phyloP scores from a whole-genome alignment of 2,113 vertebrate genomes.

The Toxostoma redivivum region DNA sequence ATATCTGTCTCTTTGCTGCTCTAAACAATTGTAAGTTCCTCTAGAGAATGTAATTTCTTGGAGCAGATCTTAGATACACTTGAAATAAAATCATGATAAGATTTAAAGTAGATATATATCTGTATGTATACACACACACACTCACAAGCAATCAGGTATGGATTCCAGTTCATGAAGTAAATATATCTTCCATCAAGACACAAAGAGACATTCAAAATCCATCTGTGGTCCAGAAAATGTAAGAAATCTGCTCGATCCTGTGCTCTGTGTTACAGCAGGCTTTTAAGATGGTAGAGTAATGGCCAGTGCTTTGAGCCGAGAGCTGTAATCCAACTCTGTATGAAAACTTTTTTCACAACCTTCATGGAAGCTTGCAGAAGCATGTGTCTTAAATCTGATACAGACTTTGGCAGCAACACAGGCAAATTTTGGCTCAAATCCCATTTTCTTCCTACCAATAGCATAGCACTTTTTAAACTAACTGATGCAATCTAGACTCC shows the following conservation, averaged over 20 bases:
- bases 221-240: constrained; percentile 45
- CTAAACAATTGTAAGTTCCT: constrained; percentile 34
- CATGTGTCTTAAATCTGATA: constrained; percentile 96
- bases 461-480: constrained; percentile 65
- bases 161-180: constrained; percentile 21
- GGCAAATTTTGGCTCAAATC: constrained; percentile 74
- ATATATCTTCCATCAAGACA: constrained; percentile 38
- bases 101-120: not conserved
- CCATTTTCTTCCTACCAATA: constrained; percentile 74
- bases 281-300: constrained; percentile 41
- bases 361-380: constrained; percentile 75
- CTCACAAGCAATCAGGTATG: constrained; percentile 24
- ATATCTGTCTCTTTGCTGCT: constrained; percentile 33
- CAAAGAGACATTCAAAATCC: constrained; percentile 30
- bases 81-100: constrained; percentile 37
- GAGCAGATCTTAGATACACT: not conserved
- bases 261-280: constrained; percentile 39
- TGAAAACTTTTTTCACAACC: constrained; percentile 76
- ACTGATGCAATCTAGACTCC: constrained; percentile 58
- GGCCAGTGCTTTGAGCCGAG: constrained; percentile 54
- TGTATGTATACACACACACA: not conserved
- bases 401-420: constrained; percentile 82
- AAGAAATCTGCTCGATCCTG: not conserved
- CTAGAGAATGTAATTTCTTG: constrained; percentile 43
- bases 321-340: constrained; percentile 71